phyloP scores from a whole-genome alignment of 1,140 invertebrate species.

The Andrena cerasifolii region DNA sequence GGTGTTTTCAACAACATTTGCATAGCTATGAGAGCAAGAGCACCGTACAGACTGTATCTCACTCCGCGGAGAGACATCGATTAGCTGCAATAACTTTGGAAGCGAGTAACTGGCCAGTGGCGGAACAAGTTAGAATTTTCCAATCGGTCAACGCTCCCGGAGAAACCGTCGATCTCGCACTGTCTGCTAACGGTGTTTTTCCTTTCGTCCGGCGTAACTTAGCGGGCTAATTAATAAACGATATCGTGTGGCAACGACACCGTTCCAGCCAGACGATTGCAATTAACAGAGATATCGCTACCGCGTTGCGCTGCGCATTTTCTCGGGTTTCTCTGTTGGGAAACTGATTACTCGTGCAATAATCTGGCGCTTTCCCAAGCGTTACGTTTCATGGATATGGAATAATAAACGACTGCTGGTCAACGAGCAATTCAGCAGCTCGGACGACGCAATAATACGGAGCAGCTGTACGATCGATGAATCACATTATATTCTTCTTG shows the following conservation, averaged over 20 bases:
- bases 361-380: not conserved
- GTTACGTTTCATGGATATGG: not conserved
- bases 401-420: not conserved
- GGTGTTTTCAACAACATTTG: not conserved
- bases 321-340: not conserved
- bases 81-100: not conserved
- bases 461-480: constrained; percentile 12
- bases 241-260: constrained; percentile 9
- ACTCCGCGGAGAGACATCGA: not conserved
- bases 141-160: not conserved
- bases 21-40: not conserved
- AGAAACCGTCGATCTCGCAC: not conserved
- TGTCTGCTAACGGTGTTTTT: not conserved
- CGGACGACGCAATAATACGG: not conserved
- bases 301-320: not conserved
- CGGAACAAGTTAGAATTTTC: not conserved
- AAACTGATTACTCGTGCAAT: constrained; percentile 13
- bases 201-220: not conserved
- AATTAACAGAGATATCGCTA: constrained; percentile 21
- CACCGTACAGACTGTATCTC: not conserved
- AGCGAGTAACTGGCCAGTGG: not conserved
- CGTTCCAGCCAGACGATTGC: not conserved
- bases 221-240: constrained; percentile 4
- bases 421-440: not conserved
- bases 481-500: constrained; percentile 12